phyloP scores from a whole-genome alignment of 2,888 invertebrate genomes.

The Drosophila villosipedis region DNA sequence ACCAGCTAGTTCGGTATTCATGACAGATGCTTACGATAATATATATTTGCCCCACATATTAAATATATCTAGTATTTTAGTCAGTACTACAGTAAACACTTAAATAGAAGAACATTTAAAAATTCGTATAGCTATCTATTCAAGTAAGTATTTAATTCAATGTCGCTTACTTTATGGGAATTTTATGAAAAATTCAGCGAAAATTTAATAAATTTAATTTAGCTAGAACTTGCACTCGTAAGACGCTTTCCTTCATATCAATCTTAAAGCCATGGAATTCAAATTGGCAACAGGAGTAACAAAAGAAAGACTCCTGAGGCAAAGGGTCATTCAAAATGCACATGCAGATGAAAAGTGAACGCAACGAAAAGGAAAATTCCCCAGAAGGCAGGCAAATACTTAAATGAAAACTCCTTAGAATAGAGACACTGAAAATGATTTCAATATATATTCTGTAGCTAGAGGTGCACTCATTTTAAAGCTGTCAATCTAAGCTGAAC shows the following conservation, averaged over 20 bases:
- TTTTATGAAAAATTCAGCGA: background rate
- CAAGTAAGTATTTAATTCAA: background rate
- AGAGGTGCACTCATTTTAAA: background rate
- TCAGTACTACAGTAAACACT: background rate
- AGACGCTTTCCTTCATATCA: background rate
- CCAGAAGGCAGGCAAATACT: conserved; percentile 44
- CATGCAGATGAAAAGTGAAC: conserved; percentile 23
- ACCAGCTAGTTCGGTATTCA: conserved; percentile 47
- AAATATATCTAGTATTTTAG: background rate
- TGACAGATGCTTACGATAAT: conserved; percentile 26
- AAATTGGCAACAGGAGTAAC: background rate
- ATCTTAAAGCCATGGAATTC: background rate
- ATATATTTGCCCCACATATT: conserved; percentile 10
- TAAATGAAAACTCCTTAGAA: conserved; percentile 40
- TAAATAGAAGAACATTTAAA: background rate
- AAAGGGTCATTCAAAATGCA: conserved; percentile 48
- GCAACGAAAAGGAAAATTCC: conserved; percentile 41
- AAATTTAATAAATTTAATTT: background rate
- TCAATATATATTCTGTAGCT: background rate
- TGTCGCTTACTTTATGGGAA: background rate
- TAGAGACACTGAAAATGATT: conserved; percentile 1
- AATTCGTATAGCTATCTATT: too few species aligned
- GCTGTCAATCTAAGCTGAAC: background rate
- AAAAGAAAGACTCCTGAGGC: background rate
- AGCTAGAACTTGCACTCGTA: background rate